Evolutionary conservation across 2,888 invertebrate species (phyloP).

Genomic region (Atherix ibis): DNA sequence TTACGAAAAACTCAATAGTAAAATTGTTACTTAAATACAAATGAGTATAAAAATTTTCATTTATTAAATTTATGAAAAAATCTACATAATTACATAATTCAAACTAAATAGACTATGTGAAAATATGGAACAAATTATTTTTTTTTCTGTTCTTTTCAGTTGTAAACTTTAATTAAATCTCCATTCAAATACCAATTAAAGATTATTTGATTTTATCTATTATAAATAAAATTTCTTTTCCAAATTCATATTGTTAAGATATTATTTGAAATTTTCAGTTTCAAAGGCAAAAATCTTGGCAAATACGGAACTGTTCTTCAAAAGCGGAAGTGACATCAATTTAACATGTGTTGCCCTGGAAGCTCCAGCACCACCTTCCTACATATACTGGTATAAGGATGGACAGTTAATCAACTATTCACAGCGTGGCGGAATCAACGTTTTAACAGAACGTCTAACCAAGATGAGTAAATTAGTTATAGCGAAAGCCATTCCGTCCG

Average conservation of each 20-base stretch:
- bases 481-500: conserved; percentile 61
- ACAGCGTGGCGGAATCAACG: conserved; percentile 68
- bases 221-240: neutral
- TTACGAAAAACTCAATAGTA: too few species aligned
- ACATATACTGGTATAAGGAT: conserved; percentile 77
- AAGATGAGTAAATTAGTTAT: conserved; percentile 74
- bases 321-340: conserved; percentile 83
- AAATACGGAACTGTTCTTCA: conserved; percentile 71
- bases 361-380: conserved; percentile 47
- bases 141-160: neutral
- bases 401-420: conserved; percentile 70
- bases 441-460: conserved; percentile 72
- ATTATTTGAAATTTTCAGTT: too few species aligned
- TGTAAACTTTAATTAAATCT: neutral
- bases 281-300: conserved; percentile 79
- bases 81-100: too few species aligned
- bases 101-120: too few species aligned
- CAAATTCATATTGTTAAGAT: neutral
- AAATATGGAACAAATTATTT: too few species aligned
- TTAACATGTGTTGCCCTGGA: conserved; percentile 74
- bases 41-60: too few species aligned
- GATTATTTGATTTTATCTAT: neutral
- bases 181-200: neutral
- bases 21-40: too few species aligned
- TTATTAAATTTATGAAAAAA: too few species aligned